Conservation (phyloP, 2,797 vertebrate genomes). For the Chloroceryle inda region DNA sequence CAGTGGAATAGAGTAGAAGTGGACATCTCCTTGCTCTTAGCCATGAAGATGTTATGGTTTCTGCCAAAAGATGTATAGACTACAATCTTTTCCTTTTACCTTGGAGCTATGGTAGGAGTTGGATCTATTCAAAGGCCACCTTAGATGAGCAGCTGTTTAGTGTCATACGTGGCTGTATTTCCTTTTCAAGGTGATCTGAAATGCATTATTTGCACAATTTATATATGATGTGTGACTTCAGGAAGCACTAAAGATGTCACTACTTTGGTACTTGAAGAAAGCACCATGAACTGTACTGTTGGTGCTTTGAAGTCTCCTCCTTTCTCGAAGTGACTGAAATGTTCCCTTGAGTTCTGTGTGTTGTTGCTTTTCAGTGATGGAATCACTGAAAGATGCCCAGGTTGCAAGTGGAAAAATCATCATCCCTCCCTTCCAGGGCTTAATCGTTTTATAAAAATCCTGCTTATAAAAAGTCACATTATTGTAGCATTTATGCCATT, state of each 20-base stretch:
- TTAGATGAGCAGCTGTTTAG: neutral
- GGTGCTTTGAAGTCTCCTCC: neutral
- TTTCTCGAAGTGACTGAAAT: neutral
- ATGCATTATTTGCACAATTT: neutral
- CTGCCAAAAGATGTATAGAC: neutral
- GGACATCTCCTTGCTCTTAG: neutral
- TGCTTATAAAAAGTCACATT: neutral
- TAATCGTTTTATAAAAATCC: neutral
- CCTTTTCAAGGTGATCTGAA: neutral
- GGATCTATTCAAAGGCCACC: neutral
- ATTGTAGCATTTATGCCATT: neutral
- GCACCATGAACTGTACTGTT: neutral
- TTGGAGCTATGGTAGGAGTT: neutral
- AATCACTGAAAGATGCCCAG: neutral
- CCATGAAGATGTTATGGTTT: neutral
- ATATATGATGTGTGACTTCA: accelerated
- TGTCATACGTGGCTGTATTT: neutral
- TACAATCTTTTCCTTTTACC: neutral
- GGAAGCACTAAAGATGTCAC: neutral
- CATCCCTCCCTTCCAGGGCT: neutral
- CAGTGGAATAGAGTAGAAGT: neutral
- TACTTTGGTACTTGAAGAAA: neutral
- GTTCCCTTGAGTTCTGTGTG: neutral
- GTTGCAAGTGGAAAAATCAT: neutral
- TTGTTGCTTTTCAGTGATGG: neutral